These are phyloP conservation scores for Babyrousa celebensis DNA, from an alignment of 2,797 vertebrate genomes.

Conservation along the genomic window DNA sequence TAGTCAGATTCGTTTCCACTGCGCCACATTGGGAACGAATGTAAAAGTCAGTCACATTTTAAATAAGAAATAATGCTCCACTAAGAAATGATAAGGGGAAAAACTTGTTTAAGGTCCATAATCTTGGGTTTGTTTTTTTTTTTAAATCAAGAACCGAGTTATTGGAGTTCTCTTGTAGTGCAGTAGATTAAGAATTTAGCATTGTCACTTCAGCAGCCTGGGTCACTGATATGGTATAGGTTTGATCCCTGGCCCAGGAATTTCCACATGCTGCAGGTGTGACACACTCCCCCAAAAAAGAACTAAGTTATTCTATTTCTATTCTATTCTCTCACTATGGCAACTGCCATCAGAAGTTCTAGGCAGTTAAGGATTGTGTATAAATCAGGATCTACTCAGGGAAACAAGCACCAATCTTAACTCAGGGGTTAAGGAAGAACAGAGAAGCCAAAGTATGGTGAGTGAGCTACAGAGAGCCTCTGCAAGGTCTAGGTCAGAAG, in stretches of 20 bases:
- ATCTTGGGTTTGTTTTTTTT: not conserved
- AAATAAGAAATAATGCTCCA: not conserved
- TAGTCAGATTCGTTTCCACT: no score
- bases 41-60: not conserved
- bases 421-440: not conserved
- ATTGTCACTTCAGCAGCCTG: no score
- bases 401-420: not conserved
- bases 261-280: no score
- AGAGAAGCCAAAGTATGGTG: not conserved
- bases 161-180: not conserved
- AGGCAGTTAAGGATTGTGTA: not conserved
- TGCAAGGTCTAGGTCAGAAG: not conserved
- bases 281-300: not conserved
- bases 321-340: not conserved
- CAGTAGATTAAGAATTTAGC: no score
- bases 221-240: no score
- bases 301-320: not conserved
- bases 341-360: not conserved
- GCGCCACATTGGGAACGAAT: no score
- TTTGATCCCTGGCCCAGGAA: no score
- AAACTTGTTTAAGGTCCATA: not conserved
- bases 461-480: not conserved
- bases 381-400: not conserved
- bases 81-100: constrained; percentile 24
- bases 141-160: not conserved